Conservation (phyloP, 1,140 invertebrate species). For the roundworm (Caenorhabditis elegans) region DNA sequence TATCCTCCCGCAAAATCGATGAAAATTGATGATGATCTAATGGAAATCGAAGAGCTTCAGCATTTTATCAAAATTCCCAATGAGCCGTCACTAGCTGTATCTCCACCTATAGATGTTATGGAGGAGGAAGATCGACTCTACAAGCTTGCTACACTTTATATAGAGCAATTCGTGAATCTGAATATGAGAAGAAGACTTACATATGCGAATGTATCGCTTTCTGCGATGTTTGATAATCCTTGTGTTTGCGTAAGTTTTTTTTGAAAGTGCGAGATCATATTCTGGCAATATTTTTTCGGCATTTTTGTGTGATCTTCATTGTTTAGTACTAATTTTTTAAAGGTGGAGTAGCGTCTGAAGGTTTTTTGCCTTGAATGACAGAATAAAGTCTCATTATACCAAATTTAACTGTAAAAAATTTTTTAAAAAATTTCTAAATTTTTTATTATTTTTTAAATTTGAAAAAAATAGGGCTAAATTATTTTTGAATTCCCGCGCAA, state of each 20-base stretch:
- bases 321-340: no score
- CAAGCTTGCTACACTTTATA: neutral
- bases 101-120: neutral
- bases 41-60: neutral
- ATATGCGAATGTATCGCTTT: neutral
- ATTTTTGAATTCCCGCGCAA: no score
- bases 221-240: neutral
- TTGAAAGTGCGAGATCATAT: no score
- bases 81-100: neutral
- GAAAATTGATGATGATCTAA: neutral
- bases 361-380: no score
- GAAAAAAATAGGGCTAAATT: no score
- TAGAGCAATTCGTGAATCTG: neutral
- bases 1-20: neutral
- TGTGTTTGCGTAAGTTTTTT: conserved; percentile 7
- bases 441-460: no score
- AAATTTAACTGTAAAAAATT: no score
- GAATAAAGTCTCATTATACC: no score
- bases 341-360: no score
- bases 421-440: no score
- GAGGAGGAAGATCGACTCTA: neutral
- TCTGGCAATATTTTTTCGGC: no score
- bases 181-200: conserved; percentile 10
- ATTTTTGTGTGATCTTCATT: no score
- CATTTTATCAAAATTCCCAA: neutral